These are phyloP conservation scores for Irena cyanogastra DNA, from an alignment of 2,113 vertebrate genomes.

Conservation along the genomic window DNA sequence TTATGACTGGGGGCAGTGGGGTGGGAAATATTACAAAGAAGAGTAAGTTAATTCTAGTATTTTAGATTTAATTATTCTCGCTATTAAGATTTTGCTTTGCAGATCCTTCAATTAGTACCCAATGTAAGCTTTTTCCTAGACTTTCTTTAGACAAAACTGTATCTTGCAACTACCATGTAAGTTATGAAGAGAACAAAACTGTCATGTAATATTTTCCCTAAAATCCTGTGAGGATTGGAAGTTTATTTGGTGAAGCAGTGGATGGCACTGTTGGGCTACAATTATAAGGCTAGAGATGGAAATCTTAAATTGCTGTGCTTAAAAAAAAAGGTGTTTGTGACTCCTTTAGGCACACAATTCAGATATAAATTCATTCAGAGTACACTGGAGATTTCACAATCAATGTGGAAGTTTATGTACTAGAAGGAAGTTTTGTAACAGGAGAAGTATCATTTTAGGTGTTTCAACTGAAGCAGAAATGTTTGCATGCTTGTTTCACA, in stretches of 20 bases:
- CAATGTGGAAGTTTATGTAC: background rate
- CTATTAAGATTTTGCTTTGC: background rate
- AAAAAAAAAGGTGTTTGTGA: background rate
- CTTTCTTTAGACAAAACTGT: background rate
- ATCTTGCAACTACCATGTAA: background rate
- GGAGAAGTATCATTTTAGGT: background rate
- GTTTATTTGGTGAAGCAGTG: slow-evolving; percentile 52
- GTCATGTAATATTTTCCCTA: background rate
- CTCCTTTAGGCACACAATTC: background rate
- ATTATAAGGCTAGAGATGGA: background rate
- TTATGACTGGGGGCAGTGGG: background rate
- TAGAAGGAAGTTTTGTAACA: background rate
- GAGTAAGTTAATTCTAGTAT: background rate
- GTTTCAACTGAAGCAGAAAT: background rate
- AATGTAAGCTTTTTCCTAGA: background rate
- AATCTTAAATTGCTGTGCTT: background rate
- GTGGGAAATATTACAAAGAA: background rate
- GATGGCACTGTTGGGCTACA: slow-evolving; percentile 66
- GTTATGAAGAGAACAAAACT: background rate
- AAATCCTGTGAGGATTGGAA: background rate
- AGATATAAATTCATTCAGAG: background rate
- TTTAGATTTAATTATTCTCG: background rate
- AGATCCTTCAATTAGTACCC: background rate
- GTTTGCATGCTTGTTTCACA: background rate
- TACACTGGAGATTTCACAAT: background rate